Percentiles rank a stretch among this genome's conserved stretches.
Conservation (phyloP, 2,797 vertebrate genomes). For the Lemur catta region DNA sequence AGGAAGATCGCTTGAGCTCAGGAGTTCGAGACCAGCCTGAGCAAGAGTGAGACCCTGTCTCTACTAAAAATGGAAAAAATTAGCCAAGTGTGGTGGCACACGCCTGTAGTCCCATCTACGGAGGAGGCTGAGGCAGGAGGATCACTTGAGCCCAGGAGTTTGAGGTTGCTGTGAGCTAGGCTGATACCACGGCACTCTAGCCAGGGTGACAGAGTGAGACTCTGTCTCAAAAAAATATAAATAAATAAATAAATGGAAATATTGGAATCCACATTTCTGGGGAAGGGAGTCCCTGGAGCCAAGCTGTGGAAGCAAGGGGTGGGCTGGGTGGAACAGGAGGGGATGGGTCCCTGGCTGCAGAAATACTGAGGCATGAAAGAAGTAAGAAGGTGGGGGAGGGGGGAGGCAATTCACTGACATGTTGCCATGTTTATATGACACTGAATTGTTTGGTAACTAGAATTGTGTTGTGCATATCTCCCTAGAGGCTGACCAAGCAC, state of each 20-base stretch:
- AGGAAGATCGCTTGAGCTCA: too few relatives aligned
- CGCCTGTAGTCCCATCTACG: too few relatives aligned
- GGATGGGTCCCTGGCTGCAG: background rate
- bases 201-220: too few relatives aligned
- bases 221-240: too few relatives aligned
- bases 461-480: background rate
- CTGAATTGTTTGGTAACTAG: background rate
- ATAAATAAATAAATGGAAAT: background rate
- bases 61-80: too few relatives aligned
- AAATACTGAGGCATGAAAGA: background rate
- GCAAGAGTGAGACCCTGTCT: too few relatives aligned
- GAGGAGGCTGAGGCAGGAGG: too few relatives aligned
- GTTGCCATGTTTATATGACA: background rate
- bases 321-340: background rate
- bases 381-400: background rate
- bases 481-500: background rate
- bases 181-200: too few relatives aligned
- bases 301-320: background rate
- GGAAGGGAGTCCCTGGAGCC: background rate
- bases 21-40: too few relatives aligned
- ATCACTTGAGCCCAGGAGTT: too few relatives aligned
- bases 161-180: too few relatives aligned
- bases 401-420: background rate
- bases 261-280: background rate
- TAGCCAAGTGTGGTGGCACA: too few relatives aligned